A percentile compares a stretch with the other conserved stretches of the same genome.
These are phyloP conservation scores for Bothrops jararaca DNA, from an alignment of 2,113 vertebrate species.

Conservation along the genomic window DNA sequence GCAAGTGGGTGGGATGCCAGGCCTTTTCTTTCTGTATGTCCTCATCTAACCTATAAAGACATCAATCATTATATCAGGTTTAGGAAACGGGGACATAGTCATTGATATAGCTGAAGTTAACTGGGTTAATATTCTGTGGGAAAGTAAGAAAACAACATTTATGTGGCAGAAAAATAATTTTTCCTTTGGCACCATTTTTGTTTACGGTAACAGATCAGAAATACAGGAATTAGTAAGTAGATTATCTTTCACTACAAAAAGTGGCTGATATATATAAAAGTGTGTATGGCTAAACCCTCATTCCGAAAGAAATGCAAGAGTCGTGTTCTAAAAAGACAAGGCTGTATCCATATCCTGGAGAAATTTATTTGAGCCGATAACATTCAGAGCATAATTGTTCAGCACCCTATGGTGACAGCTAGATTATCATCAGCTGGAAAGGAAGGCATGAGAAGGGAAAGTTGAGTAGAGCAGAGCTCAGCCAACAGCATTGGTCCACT, in stretches of 20 bases:
- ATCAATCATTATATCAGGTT: neutral
- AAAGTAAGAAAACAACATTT: neutral
- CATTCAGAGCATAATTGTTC: neutral
- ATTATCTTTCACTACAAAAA: neutral
- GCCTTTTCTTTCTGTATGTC: neutral
- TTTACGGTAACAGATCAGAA: neutral
- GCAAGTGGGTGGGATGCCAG: conserved; percentile 39
- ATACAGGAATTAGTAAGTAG: neutral
- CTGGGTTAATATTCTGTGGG: neutral
- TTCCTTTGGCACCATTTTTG: neutral
- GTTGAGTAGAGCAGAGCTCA: neutral
- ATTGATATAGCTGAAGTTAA: neutral
- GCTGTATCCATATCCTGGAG: neutral
- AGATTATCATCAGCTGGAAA: neutral
- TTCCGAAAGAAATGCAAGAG: neutral
- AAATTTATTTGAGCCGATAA: neutral
- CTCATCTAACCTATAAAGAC: neutral
- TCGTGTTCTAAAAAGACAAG: neutral
- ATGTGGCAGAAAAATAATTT: neutral
- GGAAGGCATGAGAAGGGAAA: neutral
- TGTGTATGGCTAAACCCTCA: neutral
- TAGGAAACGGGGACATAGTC: accelerated
- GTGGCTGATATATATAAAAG: neutral
- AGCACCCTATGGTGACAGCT: neutral
- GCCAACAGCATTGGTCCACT: neutral